phyloP scores from a whole-genome alignment of 2,113 vertebrate genomes.

The Corythaeola cristata region DNA sequence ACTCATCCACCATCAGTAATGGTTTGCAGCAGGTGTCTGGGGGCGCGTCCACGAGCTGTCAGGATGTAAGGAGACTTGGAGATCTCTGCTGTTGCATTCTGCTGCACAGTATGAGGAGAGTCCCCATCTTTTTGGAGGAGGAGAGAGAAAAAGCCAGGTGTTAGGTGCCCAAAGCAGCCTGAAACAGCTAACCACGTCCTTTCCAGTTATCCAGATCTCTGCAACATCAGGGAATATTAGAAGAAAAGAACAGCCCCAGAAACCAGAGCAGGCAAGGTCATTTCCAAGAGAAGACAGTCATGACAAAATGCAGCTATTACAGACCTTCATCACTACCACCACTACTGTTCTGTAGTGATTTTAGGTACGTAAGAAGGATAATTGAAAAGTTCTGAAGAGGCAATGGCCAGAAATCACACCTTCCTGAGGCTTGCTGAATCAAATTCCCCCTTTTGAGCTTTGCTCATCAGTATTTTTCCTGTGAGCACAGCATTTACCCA shows the following conservation, averaged over 20 bases:
- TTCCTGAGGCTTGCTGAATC: neutral
- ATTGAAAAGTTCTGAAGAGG: neutral
- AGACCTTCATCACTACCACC: neutral
- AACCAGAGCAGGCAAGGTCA: rapidly evolving
- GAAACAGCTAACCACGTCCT: neutral
- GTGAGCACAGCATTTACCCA: neutral
- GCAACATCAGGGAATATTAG: neutral
- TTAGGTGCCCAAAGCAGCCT: neutral
- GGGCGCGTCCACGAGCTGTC: neutral
- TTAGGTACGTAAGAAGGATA: neutral
- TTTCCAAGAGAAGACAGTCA: neutral
- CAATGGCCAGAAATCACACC: neutral
- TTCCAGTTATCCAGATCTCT: neutral
- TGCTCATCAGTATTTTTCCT: neutral
- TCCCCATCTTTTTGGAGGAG: neutral
- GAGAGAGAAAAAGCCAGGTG: neutral
- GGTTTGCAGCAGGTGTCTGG: constrained; percentile 31
- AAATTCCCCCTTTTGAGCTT: neutral
- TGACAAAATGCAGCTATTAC: neutral
- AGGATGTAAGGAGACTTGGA: neutral
- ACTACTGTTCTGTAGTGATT: neutral
- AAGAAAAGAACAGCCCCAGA: neutral
- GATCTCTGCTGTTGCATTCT: neutral
- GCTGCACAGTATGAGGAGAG: neutral
- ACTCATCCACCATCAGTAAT: neutral